phyloP scores from a whole-genome alignment of 2,888 invertebrate genomes.

The Platycnemis pennipes region DNA sequence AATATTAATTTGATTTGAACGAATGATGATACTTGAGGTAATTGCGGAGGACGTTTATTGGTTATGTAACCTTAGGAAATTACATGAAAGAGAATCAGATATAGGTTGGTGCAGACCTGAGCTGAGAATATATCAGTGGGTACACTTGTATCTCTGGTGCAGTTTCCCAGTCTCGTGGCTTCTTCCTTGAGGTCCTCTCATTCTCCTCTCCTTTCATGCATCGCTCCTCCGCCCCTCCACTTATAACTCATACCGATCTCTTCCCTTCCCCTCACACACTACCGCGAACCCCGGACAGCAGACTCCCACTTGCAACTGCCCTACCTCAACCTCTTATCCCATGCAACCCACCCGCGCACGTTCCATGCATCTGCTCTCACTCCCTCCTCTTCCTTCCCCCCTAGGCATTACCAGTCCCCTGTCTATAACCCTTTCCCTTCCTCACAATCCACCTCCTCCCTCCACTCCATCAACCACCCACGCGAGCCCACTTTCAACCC shows the following conservation, averaged over 20 bases:
- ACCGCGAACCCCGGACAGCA: conserved; percentile 50
- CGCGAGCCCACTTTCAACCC: not conserved
- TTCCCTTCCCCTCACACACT: not conserved
- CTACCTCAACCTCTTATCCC: conserved; percentile 60
- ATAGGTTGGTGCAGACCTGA: not conserved
- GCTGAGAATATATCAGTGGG: not conserved
- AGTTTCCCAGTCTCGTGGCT: not conserved
- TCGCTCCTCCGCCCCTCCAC: not conserved
- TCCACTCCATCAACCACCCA: not conserved
- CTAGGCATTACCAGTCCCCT: conserved; percentile 52
- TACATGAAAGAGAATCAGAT: not conserved
- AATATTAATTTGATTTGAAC: not conserved
- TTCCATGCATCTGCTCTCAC: conserved; percentile 62
- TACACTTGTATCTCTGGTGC: not conserved
- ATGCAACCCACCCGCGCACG: conserved; percentile 65
- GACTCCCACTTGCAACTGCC: conserved; percentile 64
- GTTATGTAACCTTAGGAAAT: not conserved
- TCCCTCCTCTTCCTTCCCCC: not conserved
- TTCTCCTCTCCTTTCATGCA: too few relatives aligned
- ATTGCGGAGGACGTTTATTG: not conserved
- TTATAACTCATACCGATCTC: conserved; percentile 43
- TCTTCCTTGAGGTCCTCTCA: not conserved
- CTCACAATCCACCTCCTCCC: not conserved
- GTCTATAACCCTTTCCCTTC: conserved; percentile 63
- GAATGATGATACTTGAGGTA: not conserved